Evolutionary conservation across 2,888 invertebrate genomes (phyloP).

Genomic region (Ecliptopera silaceata): DNA sequence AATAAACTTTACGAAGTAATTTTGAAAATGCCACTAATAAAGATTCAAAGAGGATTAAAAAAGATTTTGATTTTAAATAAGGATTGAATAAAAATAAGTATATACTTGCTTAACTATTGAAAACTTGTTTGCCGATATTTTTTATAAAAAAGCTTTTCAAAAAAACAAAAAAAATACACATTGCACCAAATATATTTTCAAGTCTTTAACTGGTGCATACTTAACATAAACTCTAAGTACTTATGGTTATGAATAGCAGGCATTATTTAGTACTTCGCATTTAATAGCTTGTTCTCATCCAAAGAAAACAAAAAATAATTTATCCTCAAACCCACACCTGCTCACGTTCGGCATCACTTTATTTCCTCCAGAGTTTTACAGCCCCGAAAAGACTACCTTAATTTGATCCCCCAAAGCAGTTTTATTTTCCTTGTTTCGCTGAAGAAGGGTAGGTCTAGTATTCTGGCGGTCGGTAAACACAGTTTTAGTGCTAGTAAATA

Average conservation of each 20-base stretch:
- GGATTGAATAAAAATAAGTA: no score
- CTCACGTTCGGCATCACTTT: slow-evolving; percentile 61
- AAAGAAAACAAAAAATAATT: slow-evolving; percentile 54
- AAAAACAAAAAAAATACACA: neutral
- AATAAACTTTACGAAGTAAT: no score
- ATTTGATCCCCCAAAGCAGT: slow-evolving; percentile 57
- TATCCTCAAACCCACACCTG: slow-evolving; percentile 70
- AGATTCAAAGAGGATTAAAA: no score
- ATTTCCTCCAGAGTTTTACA: slow-evolving; percentile 74
- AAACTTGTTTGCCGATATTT: no score
- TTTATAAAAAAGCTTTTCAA: no score
- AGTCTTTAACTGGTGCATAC: neutral
- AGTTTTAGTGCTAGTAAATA: slow-evolving; percentile 80
- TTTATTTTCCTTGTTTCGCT: slow-evolving; percentile 45
- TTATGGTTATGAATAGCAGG: slow-evolving; percentile 5
- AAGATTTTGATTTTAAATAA: no score
- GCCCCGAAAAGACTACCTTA: slow-evolving; percentile 58
- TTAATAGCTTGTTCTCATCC: slow-evolving; percentile 39
- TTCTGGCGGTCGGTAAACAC: slow-evolving; percentile 60
- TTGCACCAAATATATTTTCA: neutral
- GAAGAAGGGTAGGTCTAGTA: slow-evolving; percentile 57
- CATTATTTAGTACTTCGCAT: slow-evolving; percentile 16
- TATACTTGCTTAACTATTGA: no score
- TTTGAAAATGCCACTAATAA: no score
- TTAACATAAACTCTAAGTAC: neutral